Percentiles rank a stretch among this genome's conserved stretches.
These are phyloP conservation scores for Drosophila algonquin DNA, from an alignment of 2,888 invertebrate genomes.

Conservation along the genomic window DNA sequence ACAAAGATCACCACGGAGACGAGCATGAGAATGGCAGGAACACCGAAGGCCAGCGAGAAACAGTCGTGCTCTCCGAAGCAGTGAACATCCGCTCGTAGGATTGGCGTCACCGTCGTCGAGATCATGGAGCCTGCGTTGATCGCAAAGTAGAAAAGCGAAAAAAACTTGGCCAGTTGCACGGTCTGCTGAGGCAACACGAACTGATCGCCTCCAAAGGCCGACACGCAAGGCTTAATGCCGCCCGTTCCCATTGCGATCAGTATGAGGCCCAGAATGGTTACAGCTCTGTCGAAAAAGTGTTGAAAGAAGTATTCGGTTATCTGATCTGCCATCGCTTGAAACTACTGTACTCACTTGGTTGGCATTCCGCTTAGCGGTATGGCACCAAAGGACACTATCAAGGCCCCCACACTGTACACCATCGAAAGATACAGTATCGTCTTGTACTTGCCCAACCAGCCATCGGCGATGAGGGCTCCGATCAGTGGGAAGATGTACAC, in stretches of 20 bases:
- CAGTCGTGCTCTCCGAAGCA: conserved; percentile 92
- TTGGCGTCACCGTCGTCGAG: conserved; percentile 94
- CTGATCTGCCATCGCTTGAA: too few relatives aligned
- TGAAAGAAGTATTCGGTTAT: too few relatives aligned
- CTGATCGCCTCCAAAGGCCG: conserved; percentile 98
- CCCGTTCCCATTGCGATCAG: conserved; percentile 95
- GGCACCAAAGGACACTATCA: conserved; percentile 89
- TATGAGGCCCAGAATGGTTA: conserved; percentile 88
- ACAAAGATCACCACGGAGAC: conserved; percentile 92
- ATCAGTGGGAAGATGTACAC: conserved; percentile 87
- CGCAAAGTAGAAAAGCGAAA: conserved; percentile 96
- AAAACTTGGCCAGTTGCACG: conserved; percentile 91
- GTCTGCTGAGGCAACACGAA: conserved; percentile 92
- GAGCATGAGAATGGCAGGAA: conserved; percentile 94
- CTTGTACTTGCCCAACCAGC: conserved; percentile 94
- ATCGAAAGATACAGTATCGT: conserved; percentile 93
- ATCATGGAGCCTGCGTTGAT: conserved; percentile 96
- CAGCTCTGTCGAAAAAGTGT: conserved; percentile 83
- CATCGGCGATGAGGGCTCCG: conserved; percentile 98
- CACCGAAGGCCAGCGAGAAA: conserved; percentile 94
- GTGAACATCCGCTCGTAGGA: conserved; percentile 90
- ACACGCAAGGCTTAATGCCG: conserved; percentile 97
- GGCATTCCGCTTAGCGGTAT: conserved; percentile 87
- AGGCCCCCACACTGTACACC: conserved; percentile 93
- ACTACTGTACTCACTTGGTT: conserved; percentile 76